Conservation (phyloP, 2,113 vertebrate species). For the Naja naja region DNA sequence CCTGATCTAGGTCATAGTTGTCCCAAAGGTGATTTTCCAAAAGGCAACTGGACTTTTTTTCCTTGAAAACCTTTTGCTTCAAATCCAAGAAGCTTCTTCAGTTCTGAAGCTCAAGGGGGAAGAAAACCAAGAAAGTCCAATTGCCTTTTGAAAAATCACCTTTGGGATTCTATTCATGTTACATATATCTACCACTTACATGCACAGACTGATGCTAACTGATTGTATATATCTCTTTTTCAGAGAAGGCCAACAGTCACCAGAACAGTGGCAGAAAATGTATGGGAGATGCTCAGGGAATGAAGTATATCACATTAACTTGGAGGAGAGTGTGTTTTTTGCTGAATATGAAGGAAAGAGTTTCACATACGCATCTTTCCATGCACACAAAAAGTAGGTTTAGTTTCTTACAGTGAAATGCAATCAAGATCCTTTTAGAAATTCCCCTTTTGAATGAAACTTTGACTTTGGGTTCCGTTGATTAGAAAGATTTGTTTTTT, state of each 20-base stretch:
- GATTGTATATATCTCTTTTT: slow-evolving; percentile 47
- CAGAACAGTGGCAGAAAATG: slow-evolving; percentile 94
- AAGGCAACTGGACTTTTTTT: background rate
- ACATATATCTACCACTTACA: background rate
- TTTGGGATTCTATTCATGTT: background rate
- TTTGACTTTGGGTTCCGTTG: background rate
- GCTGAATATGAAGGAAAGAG: slow-evolving; percentile 94
- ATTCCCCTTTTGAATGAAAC: background rate
- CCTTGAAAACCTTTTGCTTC: background rate
- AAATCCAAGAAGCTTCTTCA: background rate
- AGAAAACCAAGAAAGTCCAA: no score
- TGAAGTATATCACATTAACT: slow-evolving; percentile 93
- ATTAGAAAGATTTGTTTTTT: background rate
- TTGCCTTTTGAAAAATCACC: background rate
- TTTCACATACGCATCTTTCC: slow-evolving; percentile 95
- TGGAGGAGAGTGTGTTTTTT: slow-evolving; percentile 95
- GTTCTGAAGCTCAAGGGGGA: background rate
- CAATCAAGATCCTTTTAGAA: slow-evolving; percentile 1
- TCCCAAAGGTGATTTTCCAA: background rate
- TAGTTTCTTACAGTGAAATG: slow-evolving; percentile 25
- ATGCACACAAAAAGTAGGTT: slow-evolving; percentile 95
- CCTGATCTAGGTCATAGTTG: no score
- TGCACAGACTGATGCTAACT: slow-evolving; percentile 21
- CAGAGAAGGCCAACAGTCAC: slow-evolving; percentile 93
- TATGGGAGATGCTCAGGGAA: slow-evolving; percentile 95